These are phyloP conservation scores for Argyra leucocephala DNA, from an alignment of 2,888 invertebrate species.

Conservation along the genomic window DNA sequence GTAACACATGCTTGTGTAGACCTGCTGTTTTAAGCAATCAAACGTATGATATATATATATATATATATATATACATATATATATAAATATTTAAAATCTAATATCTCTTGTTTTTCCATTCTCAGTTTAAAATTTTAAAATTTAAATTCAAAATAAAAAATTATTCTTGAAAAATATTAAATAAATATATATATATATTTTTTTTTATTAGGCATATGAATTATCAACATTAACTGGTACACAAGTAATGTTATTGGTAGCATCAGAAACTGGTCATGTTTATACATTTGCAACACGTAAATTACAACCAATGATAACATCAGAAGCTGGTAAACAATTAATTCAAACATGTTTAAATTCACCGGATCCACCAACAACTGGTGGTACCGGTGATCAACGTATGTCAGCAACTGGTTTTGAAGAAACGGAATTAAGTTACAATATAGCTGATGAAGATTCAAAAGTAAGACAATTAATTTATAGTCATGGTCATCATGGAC, in stretches of 20 bases:
- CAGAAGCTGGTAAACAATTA: constrained; percentile 90
- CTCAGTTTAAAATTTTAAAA: background rate
- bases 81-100: no score
- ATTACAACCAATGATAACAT: constrained; percentile 98
- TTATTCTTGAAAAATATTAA: background rate
- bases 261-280: constrained; percentile 98
- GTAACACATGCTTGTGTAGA: no score
- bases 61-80: no score
- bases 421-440: constrained; percentile 96
- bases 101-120: no score
- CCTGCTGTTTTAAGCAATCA: no score
- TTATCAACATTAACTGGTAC: constrained; percentile 97
- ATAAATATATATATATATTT: background rate
- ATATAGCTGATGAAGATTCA: constrained; percentile 88
- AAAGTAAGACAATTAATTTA: constrained; percentile 96
- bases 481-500: constrained; percentile 59
- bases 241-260: constrained; percentile 98
- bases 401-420: constrained; percentile 98
- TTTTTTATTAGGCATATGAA: constrained; percentile 86
- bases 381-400: constrained; percentile 73
- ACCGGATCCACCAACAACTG: constrained; percentile 73
- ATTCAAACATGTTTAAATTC: constrained; percentile 98
- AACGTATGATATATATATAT: no score
- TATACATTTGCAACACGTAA: constrained; percentile 99
- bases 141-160: background rate